Evolutionary conservation across 1,140 invertebrate species (phyloP), one percentile per base, ranked within the genome.

Genomic region (Polypedilum vanderplanki): DNA sequence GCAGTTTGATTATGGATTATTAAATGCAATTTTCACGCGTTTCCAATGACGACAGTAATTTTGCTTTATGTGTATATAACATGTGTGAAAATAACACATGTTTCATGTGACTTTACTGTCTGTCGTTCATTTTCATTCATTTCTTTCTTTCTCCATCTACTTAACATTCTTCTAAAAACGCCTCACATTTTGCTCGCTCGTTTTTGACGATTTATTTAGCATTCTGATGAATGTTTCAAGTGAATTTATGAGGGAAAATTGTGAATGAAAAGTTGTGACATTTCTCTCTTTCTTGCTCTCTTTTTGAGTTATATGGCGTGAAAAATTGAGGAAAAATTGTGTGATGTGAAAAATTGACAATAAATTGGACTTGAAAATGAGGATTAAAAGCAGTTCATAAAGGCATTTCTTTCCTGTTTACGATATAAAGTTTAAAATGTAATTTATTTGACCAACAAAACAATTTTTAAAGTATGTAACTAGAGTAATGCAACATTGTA

Each of bases 21-120:
- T 57, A 57, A 57, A 57, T 57, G 46, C 46, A 57, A 57, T 57
- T 57, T 57, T 57, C 46, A 57, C 46, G n/a, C 46, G n/a, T n/a
- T 33, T 33, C 24, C 24, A 33, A 33, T 33, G 5, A 33, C 24
- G 24, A 33, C 24, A 33, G 5, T 5, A 33, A n/a, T n/a, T n/a
- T n/a, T n/a, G n/a, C n/a, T n/a, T n/a, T n/a, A n/a, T n/a, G 24
- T 5, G 5, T 1, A 33, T 3, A 33, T 33, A 5, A 33, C 24
- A 33, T 33, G 24, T 33, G 46, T 57, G 46, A 57, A n/a, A 15
- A 57, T 57, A 57, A 57, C 46, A 57, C 46, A 57, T 57, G 46
- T 57, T 33, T 57, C 46, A 57, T 57, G n/a, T n/a, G n/a, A 33
- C 24, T 33, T 33, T 5, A 4, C n/a, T 57, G 12, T 57, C n/a